Evolutionary conservation across 2,888 invertebrate genomes (phyloP).

Genomic region (Glaucopsyche alexis): DNA sequence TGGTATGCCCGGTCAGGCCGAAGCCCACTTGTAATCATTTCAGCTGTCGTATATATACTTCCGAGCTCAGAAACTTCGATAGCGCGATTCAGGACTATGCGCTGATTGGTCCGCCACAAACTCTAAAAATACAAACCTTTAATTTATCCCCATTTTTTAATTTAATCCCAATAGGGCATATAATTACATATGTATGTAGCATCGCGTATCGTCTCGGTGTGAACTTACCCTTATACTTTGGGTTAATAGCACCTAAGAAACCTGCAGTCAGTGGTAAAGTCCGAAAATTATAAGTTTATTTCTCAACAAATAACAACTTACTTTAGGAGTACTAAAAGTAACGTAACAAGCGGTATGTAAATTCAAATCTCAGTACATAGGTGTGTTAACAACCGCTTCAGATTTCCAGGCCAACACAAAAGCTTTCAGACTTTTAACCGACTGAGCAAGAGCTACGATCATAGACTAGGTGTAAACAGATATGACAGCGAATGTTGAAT

Average conservation of each 20-base stretch:
- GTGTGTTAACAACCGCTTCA: slow-evolving; percentile 50
- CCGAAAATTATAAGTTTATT: background rate
- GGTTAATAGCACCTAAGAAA: background rate
- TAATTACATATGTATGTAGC: accelerated
- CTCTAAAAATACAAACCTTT: no score
- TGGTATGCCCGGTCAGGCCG: no score
- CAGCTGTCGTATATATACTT: no score
- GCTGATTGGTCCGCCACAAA: no score
- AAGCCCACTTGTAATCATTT: no score
- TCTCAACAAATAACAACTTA: slow-evolving; percentile 2
- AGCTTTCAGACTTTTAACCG: slow-evolving; percentile 63
- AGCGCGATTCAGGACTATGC: no score
- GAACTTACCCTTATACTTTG: no score
- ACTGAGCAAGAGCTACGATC: slow-evolving; percentile 48
- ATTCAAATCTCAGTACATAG: slow-evolving; percentile 41
- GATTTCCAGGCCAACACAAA: slow-evolving; percentile 55
- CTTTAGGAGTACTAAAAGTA: background rate
- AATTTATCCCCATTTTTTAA: no score
- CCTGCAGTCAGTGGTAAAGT: background rate
- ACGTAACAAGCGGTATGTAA: slow-evolving; percentile 33
- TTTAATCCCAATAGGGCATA: no score
- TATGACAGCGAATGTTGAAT: background rate
- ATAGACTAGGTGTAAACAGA: slow-evolving; percentile 38
- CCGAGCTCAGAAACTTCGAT: no score
- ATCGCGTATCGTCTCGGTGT: no score